Percentiles rank a stretch among this genome's conserved stretches.
Conservation (phyloP, 2,888 invertebrate genomes). For the Syrphus vitripennis region DNA sequence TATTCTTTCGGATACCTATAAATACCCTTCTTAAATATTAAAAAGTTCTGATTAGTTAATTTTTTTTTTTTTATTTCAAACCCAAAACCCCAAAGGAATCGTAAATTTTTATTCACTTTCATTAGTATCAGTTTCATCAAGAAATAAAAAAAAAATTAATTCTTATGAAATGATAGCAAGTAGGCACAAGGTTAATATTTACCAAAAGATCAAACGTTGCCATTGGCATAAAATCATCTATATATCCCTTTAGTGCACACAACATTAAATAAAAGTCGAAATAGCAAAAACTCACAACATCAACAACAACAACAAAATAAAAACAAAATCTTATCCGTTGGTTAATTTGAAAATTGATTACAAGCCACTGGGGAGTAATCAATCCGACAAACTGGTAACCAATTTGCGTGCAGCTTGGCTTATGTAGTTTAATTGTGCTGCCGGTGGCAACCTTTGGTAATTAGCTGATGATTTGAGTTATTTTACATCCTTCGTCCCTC, state of each 20-base stretch:
- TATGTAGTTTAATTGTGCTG: slow-evolving; percentile 7
- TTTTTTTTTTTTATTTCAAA: too few relatives aligned
- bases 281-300: background rate
- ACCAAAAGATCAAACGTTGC: background rate
- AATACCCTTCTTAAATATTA: too few relatives aligned
- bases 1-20: too few relatives aligned
- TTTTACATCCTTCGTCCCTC: slow-evolving; percentile 12
- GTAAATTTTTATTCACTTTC: too few relatives aligned
- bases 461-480: slow-evolving; percentile 57
- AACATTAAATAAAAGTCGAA: background rate
- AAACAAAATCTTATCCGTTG: slow-evolving; percentile 31
- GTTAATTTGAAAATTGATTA: slow-evolving; percentile 65
- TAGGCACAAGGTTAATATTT: too few relatives aligned
- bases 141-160: too few relatives aligned
- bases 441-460: slow-evolving; percentile 26
- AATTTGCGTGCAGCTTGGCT: slow-evolving; percentile 57
- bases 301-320: background rate
- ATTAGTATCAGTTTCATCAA: too few relatives aligned
- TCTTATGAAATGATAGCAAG: too few relatives aligned
- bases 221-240: background rate
- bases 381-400: slow-evolving; percentile 54
- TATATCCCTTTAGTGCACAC: background rate
- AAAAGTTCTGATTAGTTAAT: too few relatives aligned
- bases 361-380: slow-evolving; percentile 50
- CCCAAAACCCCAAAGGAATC: too few relatives aligned